Conservation (phyloP, 2,113 vertebrate species). For the Tretioscincus oriximinensis region DNA sequence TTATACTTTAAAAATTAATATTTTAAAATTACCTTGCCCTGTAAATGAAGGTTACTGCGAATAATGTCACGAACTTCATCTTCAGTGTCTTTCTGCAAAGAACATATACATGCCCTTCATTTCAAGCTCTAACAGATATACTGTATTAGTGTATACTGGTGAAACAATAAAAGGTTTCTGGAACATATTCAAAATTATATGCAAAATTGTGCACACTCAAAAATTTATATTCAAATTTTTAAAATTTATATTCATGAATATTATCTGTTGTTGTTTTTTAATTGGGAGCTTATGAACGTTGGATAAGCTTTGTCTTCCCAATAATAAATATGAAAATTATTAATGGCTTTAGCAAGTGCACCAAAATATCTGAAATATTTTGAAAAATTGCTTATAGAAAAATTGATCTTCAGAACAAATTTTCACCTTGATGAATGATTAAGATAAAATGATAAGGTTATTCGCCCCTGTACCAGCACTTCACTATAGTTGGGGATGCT, state of each 20-base stretch:
- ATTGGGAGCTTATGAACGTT: no score
- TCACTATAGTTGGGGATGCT: background rate
- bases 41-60: constrained; percentile 89
- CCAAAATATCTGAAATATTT: background rate
- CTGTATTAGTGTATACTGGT: background rate
- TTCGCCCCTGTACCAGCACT: background rate
- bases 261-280: background rate
- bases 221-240: no score
- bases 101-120: constrained; percentile 51
- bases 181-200: background rate
- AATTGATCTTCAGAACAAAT: background rate
- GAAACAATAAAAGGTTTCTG: background rate
- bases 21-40: constrained; percentile 86
- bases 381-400: background rate
- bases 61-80: constrained; percentile 91
- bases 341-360: no score
- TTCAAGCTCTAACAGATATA: background rate
- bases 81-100: constrained; percentile 93
- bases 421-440: background rate
- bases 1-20: background rate
- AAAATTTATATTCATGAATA: no score
- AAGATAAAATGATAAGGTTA: background rate
- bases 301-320: background rate
- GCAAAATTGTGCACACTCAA: no score
- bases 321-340: no score